Evolutionary conservation across 2,888 invertebrate genomes (phyloP), one percentile per base, ranked within the genome.

Genomic region (Galerucella pusilla): DNA sequence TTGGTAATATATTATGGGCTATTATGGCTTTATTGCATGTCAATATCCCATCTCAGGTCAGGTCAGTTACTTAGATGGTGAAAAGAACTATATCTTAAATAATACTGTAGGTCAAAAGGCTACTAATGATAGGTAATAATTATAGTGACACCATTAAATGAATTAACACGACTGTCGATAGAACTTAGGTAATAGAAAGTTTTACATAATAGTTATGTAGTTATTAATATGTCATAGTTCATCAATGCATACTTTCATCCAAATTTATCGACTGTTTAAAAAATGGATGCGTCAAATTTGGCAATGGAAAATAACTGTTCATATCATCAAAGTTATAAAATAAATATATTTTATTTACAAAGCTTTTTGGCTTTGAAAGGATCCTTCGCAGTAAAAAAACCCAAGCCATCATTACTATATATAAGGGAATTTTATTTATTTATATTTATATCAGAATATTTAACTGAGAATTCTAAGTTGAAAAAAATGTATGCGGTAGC

Each of bases 191-290:
- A 61, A 61, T 61, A 61, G 61, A 61, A 61, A 61, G 61, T 61
- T 61, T 61, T 61, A 28, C n/a, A n/a, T 61, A 61, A 61, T 61
- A 61, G 35, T 35, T 61, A 61, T 61, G 57, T 20, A 12, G 49
- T 49, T 11, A 12, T 57, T 9, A 49, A 49, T 57, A 57, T 57
- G 20, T 57, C 57, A 57, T 57, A 57, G 57, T 57, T 57, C 16
- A 16, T 49, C 12, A 49, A 49, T 49, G 49, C 49, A 49, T 49
- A 14, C 0, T 49, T 12, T 49, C 11, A 49, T n/a, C 52, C 52
- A 52, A 52, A 52, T 52, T 11, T 52, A n/a, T 12, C n/a, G 1
- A 49, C 12, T n/a, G 14, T 42, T 42, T 7, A 1, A 42, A 42
- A 42, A 42, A 42, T 42, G 35, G 9, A 42, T n/a, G n/a, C 52